Conservation (phyloP, 2,113 vertebrate genomes). For the Pelusios castaneus region DNA sequence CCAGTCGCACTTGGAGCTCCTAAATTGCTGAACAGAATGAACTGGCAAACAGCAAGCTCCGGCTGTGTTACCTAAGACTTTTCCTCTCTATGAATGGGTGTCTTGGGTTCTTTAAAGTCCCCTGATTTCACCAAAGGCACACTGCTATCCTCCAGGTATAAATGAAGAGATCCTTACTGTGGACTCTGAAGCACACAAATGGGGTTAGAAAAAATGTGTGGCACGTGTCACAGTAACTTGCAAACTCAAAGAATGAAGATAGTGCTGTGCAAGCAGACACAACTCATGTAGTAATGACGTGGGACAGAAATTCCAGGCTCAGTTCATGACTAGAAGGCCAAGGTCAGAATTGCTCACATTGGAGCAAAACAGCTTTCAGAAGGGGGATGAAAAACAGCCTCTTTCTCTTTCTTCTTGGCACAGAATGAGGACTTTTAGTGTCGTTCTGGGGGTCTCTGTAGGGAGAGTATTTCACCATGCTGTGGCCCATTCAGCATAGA, state of each 20-base stretch:
- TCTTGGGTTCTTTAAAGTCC: accelerated
- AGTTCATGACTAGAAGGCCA: constrained; percentile 26
- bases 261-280: constrained; percentile 28
- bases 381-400: constrained; percentile 24
- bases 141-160: accelerated
- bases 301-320: constrained; percentile 16
- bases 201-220: background rate
- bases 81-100: accelerated
- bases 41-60: accelerated
- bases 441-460: background rate
- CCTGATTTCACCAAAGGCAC: background rate
- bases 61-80: accelerated
- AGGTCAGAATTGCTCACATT: constrained; percentile 18
- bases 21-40: accelerated
- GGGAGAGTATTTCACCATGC: accelerated
- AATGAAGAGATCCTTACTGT: accelerated
- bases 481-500: background rate
- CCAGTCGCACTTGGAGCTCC: accelerated
- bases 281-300: constrained; percentile 46
- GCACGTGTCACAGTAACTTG: background rate
- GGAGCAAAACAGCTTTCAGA: background rate
- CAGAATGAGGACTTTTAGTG: background rate
- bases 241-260: constrained; percentile 37
- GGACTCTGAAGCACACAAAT: accelerated
- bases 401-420: background rate